Conservation (phyloP, 2,797 vertebrate genomes). For the Myotis daubentonii region DNA sequence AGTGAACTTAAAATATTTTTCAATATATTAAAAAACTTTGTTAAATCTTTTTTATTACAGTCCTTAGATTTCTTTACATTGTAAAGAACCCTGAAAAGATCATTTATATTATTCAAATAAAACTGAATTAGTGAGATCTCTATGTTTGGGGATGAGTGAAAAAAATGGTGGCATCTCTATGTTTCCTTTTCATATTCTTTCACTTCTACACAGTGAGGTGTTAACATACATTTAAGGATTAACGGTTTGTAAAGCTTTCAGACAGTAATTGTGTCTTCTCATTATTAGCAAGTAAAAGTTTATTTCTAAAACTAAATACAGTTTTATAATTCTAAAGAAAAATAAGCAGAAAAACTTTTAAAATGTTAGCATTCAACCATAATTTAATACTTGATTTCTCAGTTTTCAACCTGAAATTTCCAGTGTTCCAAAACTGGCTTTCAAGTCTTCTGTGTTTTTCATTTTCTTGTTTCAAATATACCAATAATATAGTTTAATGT, state of each 20-base stretch:
- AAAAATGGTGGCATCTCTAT: background rate
- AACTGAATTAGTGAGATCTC: background rate
- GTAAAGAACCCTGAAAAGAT: background rate
- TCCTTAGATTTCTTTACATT: background rate
- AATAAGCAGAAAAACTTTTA: background rate
- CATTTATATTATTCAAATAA: background rate
- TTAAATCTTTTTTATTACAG: conserved; percentile 46
- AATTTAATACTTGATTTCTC: conserved; percentile 27
- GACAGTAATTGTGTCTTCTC: background rate
- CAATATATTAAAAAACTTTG: background rate
- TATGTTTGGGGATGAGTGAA: background rate
- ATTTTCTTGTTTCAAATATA: background rate
- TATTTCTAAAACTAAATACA: conserved; percentile 17
- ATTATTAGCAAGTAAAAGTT: background rate
- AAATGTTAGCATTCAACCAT: background rate
- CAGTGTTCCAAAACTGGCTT: background rate
- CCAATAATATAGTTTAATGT: background rate
- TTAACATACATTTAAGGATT: background rate
- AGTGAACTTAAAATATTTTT: conserved; percentile 64
- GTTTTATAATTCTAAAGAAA: conserved; percentile 31
- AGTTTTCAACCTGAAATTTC: conserved; percentile 15
- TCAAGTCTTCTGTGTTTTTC: background rate
- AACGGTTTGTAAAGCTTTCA: background rate
- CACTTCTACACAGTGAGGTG: background rate
- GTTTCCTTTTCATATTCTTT: background rate